Conservation (phyloP, 2,888 invertebrate genomes). For the Andrena bucephala region DNA sequence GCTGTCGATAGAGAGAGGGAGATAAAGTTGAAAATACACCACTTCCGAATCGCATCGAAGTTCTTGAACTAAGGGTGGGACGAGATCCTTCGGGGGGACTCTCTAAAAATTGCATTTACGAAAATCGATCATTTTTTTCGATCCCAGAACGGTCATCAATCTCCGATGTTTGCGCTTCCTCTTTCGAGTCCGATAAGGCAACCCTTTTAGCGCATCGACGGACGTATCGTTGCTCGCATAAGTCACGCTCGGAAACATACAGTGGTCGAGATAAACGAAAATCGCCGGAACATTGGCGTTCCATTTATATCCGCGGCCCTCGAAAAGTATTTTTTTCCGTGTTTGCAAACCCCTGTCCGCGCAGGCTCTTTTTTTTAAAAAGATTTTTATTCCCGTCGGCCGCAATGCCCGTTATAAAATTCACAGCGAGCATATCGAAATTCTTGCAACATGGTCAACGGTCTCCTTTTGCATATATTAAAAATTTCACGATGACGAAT, state of each 20-base stretch:
- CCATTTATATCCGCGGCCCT: background rate
- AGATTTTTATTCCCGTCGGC: background rate
- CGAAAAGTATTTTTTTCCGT: background rate
- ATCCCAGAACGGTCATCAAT: conserved; percentile 17
- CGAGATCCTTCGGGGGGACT: background rate
- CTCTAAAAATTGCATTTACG: background rate
- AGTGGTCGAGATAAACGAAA: conserved; percentile 5
- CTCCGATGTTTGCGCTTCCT: conserved; percentile 8
- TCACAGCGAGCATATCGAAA: background rate
- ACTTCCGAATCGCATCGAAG: no score
- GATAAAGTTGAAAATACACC: no score
- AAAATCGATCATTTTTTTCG: conserved; percentile 5
- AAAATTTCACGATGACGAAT: conserved; percentile 3
- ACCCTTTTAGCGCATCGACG: conserved; percentile 6
- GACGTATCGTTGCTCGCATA: conserved; percentile 21
- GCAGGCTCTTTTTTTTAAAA: background rate
- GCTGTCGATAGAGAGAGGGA: no score
- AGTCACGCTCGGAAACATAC: conserved; percentile 1
- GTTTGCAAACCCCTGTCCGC: background rate
- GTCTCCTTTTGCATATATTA: conserved; percentile 1
- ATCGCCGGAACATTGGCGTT: conserved; percentile 10
- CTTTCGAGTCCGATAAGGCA: background rate
- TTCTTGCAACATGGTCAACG: background rate
- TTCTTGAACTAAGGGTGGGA: no score
- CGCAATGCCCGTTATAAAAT: background rate